Evolutionary conservation across 1,140 invertebrate genomes (phyloP), one percentile per base, ranked within the genome.

Genomic region (Bacillus rossius): DNA sequence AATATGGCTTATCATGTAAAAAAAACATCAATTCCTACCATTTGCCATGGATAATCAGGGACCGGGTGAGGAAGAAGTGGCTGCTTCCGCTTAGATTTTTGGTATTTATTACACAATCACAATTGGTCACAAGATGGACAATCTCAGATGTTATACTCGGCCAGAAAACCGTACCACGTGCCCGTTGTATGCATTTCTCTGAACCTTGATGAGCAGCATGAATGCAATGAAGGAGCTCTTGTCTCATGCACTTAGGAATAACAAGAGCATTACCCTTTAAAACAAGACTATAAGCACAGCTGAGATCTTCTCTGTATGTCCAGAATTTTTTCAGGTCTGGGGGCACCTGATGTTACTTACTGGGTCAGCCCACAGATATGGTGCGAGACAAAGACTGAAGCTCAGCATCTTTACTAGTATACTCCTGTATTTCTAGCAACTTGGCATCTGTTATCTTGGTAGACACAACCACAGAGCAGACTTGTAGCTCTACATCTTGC

Each of bases 1-100:
- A 23, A 62, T 67, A 74, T 37, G 63, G 61, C 26, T 69, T 61
- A 34, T 62, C 63, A 14, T 66, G 56, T 16, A 69, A 66, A 55
- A 71, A 60, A 34, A 34, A 34, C 29, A 34, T 65, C 65, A 74
- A 17, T 67, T 45, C 43, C 43, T 45, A 45, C 43, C 23, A 7
- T 26, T 8, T 19, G 16, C 49, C 49, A 51, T 16, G 49, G 8
- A 8, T 16, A 10, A 16, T 51, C n/a, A 22, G 49, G 49, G 16
- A 51, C 49, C 8, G 23, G 17, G n/a, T 51, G 49, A 16, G 17
- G 17, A 8, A 45, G 17, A 4, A 51, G 49, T 22, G 8, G 8
- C 17, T 22, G 49, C 41, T 51, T 51, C 10, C 16, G 19, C 19
- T 51, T 51, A 22, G 19, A 22, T 16, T 29, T 23, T 51, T 20